Base-by-base conservation (phyloP, 2,797 vertebrate species). In the Mastacembelus armatus region DNA sequence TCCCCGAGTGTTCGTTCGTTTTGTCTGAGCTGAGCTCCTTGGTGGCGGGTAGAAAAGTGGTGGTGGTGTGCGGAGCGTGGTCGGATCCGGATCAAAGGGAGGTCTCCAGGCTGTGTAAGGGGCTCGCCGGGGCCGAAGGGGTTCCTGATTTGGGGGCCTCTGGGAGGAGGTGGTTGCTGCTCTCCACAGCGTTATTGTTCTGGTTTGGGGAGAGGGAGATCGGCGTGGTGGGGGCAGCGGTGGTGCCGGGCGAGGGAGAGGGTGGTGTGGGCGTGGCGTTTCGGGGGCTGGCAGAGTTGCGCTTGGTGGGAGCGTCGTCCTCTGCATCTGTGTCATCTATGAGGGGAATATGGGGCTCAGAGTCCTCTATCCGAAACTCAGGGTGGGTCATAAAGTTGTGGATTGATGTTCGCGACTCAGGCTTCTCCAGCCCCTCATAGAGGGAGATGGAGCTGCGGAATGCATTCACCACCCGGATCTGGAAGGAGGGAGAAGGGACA, bases 381-480 rank as follows among this genome's bases (percentile, higher is more conserved):
- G 98, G 98, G 92, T 99, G 98, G 69, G 95, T 98, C 98, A 99
- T 99, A 93, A 99, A 99, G 92, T 99, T 99, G 94, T 99, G 98
- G 93, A 99, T 99, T 2, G 98, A 99, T 86, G 94, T 92, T 91
- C 98, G 94, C 44, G 97, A 96, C 93, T 99, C 98, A 3, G 96
- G 97, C 89, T 99, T 99, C 93, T 98, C 96, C 90, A 98, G 92
- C 85, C 98, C 97, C 95, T 99, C 98, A 75, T 98, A 99, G 89
- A 98, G 95, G 91, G 97, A 99, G 90, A 99, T 94, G 93, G 97
- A 96, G 95, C 96, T 99, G 96, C 98, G 98, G 98, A 99, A 99
- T 93, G 98, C 98, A 94, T 99, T 99, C 96, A 99, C 98, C 96
- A 99, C 98, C 94, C 98, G 96, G 94, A 99, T 99, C 98, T 99